phyloP scores from a whole-genome alignment of 2,113 vertebrate genomes.

The Nestor notabilis region DNA sequence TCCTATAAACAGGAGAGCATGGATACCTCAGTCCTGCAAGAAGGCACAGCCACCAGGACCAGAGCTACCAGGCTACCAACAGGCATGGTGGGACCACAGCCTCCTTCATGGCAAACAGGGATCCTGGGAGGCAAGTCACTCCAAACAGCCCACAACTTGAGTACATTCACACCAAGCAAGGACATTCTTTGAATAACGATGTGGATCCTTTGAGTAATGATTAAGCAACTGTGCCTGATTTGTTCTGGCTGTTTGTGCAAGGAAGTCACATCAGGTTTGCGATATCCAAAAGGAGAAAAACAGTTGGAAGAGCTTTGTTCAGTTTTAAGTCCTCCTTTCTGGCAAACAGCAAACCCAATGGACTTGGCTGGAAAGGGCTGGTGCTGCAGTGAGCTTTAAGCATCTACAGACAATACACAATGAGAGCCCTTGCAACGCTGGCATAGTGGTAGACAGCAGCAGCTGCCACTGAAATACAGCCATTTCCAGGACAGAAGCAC shows the following conservation, averaged over 20 bases:
- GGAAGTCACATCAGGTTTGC: neutral
- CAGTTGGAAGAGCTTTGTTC: neutral
- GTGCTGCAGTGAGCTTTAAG: neutral
- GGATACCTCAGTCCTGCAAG: neutral
- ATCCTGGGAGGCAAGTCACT: neutral
- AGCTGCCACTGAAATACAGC: neutral
- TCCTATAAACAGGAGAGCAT: neutral
- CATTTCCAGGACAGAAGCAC: constrained; percentile 1
- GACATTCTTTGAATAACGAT: neutral
- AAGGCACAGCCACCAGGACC: neutral
- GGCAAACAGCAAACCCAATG: neutral
- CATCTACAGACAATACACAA: neutral
- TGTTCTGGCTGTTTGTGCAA: neutral
- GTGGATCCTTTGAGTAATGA: neutral
- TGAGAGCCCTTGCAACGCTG: neutral
- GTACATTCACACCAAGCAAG: neutral
- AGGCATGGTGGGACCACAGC: neutral
- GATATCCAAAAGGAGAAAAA: neutral
- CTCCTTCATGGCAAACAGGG: neutral
- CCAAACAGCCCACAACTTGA: neutral
- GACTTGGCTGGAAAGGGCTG: neutral
- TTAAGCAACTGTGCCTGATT: neutral
- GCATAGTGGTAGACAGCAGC: neutral
- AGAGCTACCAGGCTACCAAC: neutral
- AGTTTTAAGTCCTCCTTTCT: neutral